Percentiles rank a stretch among this genome's conserved stretches.
These are phyloP conservation scores for Cataglyphis rosenhaueri DNA, from an alignment of 2,888 invertebrate genomes.

Conservation along the genomic window DNA sequence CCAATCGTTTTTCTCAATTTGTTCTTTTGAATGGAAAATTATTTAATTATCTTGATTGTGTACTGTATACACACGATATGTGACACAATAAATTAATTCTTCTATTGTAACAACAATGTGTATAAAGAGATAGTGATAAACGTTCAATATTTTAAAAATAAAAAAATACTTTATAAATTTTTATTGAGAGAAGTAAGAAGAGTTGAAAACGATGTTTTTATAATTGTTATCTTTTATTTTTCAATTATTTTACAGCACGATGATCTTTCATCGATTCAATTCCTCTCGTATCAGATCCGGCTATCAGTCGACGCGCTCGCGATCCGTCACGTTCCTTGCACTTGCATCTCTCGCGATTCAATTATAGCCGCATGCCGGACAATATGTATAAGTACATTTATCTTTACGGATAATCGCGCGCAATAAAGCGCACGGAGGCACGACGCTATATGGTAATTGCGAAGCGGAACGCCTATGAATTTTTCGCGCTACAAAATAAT, in stretches of 20 bases:
- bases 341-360: slow-evolving; percentile 32
- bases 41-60: background rate
- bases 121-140: background rate
- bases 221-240: background rate
- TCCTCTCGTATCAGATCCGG: background rate
- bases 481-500: slow-evolving; percentile 34
- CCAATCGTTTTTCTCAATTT: background rate
- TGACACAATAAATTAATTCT: background rate
- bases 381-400: slow-evolving; percentile 45
- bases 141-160: background rate
- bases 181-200: background rate
- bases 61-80: background rate
- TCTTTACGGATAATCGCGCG: slow-evolving; percentile 47
- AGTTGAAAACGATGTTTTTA: background rate
- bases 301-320: background rate
- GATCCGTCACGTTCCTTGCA: slow-evolving; percentile 30
- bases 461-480: slow-evolving; percentile 46
- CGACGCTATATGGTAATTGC: slow-evolving; percentile 46
- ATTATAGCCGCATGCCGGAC: slow-evolving; percentile 33
- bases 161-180: background rate
- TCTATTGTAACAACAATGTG: background rate
- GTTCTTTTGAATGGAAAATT: background rate
- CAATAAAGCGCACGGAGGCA: slow-evolving; percentile 49
- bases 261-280: background rate
- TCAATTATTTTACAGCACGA: background rate